These are phyloP conservation scores for Tanypteryx hageni DNA, from an alignment of 2,888 invertebrate species.

Conservation along the genomic window DNA sequence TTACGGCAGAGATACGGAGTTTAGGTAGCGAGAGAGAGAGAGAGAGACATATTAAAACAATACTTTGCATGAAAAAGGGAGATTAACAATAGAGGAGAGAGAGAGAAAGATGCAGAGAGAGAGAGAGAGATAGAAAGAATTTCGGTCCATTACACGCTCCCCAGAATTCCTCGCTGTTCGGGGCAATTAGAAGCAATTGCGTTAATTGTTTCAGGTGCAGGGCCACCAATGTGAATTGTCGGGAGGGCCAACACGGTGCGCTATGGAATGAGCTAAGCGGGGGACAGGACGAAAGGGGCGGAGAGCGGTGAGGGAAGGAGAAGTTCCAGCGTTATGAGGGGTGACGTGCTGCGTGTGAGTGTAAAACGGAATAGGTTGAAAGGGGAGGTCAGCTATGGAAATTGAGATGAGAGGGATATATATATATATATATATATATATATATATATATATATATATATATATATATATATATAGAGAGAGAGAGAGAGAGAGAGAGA, in stretches of 20 bases:
- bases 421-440: no score
- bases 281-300: neutral
- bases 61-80: neutral
- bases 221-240: neutral
- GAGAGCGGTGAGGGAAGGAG: neutral
- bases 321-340: neutral
- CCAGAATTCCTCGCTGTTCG: neutral
- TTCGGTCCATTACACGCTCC: neutral
- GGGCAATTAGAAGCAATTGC: conserved; percentile 20
- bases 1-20: no score
- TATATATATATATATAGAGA: neutral
- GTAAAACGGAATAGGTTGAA: neutral
- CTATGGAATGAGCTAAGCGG: neutral
- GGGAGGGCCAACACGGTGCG: neutral
- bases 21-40: neutral
- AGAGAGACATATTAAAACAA: neutral
- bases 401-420: no score
- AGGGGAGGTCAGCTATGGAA: no score
- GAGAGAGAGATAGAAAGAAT: neutral
- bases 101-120: neutral
- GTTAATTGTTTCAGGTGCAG: conserved; percentile 18
- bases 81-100: neutral
- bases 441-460: no score
- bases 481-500: neutral
- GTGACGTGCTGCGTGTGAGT: neutral